Conservation (phyloP, 1,140 invertebrate genomes). For the Lordiphosa collinella region DNA sequence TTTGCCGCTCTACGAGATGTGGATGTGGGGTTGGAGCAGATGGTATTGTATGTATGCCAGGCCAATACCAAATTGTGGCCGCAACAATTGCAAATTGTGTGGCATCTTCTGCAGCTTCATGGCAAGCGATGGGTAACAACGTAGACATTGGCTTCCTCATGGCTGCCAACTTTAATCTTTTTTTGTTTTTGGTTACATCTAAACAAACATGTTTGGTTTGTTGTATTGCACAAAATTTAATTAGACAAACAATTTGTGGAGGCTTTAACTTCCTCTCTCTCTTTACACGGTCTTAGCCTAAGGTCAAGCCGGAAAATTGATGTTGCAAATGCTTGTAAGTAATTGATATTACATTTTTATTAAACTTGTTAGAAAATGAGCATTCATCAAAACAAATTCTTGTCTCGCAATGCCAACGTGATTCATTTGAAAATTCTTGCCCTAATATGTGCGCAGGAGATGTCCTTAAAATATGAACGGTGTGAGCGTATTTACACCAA, state of each 20-base stretch:
- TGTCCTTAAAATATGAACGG: no score
- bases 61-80: constrained; percentile 56
- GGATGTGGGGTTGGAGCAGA: constrained; percentile 17
- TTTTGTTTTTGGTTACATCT: constrained; percentile 9
- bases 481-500: no score
- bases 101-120: constrained; percentile 16
- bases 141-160: constrained; percentile 1
- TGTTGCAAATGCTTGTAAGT: no score
- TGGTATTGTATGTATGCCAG: constrained; percentile 47
- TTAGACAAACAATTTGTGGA: background rate
- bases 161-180: constrained; percentile 1
- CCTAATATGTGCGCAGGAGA: no score
- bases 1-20: constrained; percentile 6
- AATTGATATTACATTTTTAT: constrained; percentile 10
- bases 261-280: background rate
- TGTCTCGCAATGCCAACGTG: no score
- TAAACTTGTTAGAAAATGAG: background rate
- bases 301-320: constrained; percentile 1
- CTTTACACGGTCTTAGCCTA: background rate
- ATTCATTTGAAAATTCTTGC: no score
- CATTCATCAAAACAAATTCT: background rate
- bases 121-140: constrained; percentile 25
- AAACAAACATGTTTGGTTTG: constrained; percentile 4
- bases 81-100: constrained; percentile 74
- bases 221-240: constrained; percentile 2